phyloP scores from a whole-genome alignment of 2,797 vertebrate species.

The Muscicapa comitata region DNA sequence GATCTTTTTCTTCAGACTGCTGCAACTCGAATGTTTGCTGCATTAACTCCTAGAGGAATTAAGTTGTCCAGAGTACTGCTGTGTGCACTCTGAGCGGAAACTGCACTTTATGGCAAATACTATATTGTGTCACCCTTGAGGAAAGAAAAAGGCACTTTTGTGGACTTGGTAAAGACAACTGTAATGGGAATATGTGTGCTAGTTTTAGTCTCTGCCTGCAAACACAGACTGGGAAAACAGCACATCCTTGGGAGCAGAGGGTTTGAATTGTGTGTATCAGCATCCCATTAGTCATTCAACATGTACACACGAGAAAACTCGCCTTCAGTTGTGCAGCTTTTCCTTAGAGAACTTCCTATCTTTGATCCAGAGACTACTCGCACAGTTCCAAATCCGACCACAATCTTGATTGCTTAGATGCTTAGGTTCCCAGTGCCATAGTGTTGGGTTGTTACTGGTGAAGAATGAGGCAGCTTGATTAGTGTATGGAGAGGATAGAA shows the following conservation, averaged over 20 bases:
- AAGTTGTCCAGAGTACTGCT: not conserved
- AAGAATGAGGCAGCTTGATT: not conserved
- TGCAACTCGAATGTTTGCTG: not conserved
- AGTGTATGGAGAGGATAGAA: not conserved
- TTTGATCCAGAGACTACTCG: not conserved
- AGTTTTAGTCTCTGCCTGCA: not conserved
- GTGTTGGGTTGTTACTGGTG: not conserved
- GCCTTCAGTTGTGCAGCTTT: not conserved
- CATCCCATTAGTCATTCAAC: not conserved
- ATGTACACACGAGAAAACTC: accelerated
- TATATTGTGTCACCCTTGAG: not conserved
- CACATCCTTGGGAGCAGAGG: not conserved
- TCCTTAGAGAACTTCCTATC: not conserved
- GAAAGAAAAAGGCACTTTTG: not conserved
- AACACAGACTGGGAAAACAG: not conserved
- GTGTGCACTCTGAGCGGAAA: not conserved
- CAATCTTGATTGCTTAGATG: not conserved
- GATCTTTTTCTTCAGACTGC: not conserved
- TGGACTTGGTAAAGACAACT: not conserved
- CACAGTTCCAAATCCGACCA: not conserved
- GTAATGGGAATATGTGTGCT: not conserved
- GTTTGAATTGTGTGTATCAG: not conserved
- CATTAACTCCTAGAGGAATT: not conserved
- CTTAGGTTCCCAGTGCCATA: not conserved
- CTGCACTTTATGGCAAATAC: not conserved